These are phyloP conservation scores for Drosophila nr. medialis DNA, from an alignment of 2,888 invertebrate species.

Conservation along the genomic window DNA sequence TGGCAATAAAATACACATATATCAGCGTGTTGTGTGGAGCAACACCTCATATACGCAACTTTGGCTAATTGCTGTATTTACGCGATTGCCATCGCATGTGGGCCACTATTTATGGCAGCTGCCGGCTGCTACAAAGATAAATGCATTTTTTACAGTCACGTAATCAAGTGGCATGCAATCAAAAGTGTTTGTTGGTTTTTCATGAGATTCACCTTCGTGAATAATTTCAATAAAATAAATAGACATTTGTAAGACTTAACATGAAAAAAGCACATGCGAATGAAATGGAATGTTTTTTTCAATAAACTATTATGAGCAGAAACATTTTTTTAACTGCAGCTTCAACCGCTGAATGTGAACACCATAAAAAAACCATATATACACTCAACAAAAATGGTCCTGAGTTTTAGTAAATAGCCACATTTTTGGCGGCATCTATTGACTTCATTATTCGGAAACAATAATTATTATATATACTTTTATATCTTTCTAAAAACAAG, in stretches of 20 bases:
- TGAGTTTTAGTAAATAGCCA: neutral
- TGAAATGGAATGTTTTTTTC: neutral
- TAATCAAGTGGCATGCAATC: slow-evolving; percentile 37
- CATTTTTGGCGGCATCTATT: neutral
- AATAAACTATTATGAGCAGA: neutral
- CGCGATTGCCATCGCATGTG: slow-evolving; percentile 56
- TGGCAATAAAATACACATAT: slow-evolving; percentile 35
- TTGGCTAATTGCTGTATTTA: slow-evolving; percentile 60
- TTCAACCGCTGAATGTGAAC: neutral
- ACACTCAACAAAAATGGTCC: neutral
- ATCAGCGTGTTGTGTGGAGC: slow-evolving; percentile 8
- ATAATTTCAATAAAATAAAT: slow-evolving; percentile 17
- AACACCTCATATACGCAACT: slow-evolving; percentile 60
- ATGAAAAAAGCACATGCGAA: neutral
- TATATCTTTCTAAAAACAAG: too few species aligned
- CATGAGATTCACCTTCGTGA: neutral
- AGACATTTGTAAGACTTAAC: neutral
- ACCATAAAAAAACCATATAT: neutral
- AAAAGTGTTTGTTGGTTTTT: neutral
- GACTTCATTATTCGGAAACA: neutral
- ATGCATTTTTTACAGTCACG: slow-evolving; percentile 40
- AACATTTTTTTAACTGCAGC: neutral
- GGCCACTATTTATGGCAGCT: slow-evolving; percentile 41
- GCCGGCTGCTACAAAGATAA: slow-evolving; percentile 44
- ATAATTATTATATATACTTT: too few species aligned